phyloP scores from a whole-genome alignment of 2,797 vertebrate species.

The Chaunax sp. region DNA sequence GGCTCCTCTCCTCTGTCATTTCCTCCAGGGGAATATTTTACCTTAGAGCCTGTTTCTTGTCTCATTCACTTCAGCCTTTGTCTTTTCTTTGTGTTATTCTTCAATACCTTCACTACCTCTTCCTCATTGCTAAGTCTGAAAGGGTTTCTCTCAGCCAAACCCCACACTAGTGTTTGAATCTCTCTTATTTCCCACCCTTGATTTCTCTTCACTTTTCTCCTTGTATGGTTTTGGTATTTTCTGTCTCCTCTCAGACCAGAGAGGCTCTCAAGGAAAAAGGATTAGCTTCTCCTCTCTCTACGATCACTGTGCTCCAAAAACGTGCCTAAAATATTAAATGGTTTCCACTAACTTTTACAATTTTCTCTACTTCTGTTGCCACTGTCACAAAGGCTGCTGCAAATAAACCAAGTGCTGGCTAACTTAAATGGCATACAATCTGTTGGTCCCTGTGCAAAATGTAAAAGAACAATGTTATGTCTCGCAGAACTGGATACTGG shows the following conservation, averaged over 20 bases:
- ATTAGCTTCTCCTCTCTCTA: constrained; percentile 16
- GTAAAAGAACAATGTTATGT: not conserved
- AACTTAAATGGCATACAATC: not conserved
- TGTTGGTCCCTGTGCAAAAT: not conserved
- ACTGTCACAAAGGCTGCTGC: not conserved
- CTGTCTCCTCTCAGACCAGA: constrained; percentile 19
- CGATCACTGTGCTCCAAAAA: constrained; percentile 13
- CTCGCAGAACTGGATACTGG: constrained; percentile 75
- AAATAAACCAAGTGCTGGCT: not conserved
- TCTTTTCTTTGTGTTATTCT: not conserved
- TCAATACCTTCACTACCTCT: not conserved
- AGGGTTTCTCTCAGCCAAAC: constrained; percentile 5
- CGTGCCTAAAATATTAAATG: constrained; percentile 5
- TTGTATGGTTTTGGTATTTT: constrained; percentile 62
- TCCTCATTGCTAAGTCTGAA: not conserved
- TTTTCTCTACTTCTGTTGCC: not conserved
- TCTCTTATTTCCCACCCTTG: constrained; percentile 37
- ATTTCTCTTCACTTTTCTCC: constrained; percentile 39
- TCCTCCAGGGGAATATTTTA: not conserved
- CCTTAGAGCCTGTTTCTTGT: not conserved
- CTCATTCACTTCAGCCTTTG: not conserved
- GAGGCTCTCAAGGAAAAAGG: constrained; percentile 8
- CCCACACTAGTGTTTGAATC: constrained; percentile 40
- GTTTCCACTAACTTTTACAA: constrained; percentile 5
- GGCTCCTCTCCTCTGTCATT: no score